Conservation (phyloP, 2,888 invertebrate genomes). For the Tachina fera region DNA sequence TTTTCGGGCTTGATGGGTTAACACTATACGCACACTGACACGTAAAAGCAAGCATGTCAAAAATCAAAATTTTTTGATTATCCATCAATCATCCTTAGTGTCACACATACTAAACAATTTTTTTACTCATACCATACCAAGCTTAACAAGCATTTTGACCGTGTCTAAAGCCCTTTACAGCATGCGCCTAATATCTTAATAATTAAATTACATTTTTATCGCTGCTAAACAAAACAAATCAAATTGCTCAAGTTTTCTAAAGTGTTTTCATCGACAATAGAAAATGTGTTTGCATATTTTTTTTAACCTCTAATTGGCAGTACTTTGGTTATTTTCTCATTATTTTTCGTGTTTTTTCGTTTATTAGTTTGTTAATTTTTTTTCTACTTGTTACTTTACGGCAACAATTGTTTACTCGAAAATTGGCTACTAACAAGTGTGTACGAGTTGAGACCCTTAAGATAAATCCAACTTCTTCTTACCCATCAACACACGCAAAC, state of each 20-base stretch:
- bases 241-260: slow-evolving; percentile 24
- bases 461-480: slow-evolving; percentile 70
- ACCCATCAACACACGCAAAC: slow-evolving; percentile 18
- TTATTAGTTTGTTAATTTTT: slow-evolving; percentile 8
- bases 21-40: too few relatives aligned
- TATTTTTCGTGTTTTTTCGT: slow-evolving; percentile 12
- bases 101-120: too few relatives aligned
- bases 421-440: slow-evolving; percentile 71
- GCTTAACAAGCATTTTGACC: too few relatives aligned
- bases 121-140: too few relatives aligned
- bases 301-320: slow-evolving; percentile 65
- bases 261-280: slow-evolving; percentile 36
- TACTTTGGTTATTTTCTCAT: slow-evolving; percentile 17
- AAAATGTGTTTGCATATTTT: slow-evolving; percentile 39
- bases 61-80: too few relatives aligned
- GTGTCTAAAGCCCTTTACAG: too few relatives aligned
- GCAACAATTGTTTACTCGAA: slow-evolving; percentile 55
- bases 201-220: too few relatives aligned
- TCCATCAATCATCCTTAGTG: too few relatives aligned
- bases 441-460: slow-evolving; percentile 65
- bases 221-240: slow-evolving; percentile 13
- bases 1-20: too few relatives aligned
- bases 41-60: too few relatives aligned
- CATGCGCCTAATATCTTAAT: too few relatives aligned
- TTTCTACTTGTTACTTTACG: slow-evolving; percentile 34